Percentiles rank a stretch among this genome's conserved stretches.
These are phyloP conservation scores for Scaptodrosophila latifasciaeformis DNA, from an alignment of 2,888 invertebrate species.

Conservation along the genomic window DNA sequence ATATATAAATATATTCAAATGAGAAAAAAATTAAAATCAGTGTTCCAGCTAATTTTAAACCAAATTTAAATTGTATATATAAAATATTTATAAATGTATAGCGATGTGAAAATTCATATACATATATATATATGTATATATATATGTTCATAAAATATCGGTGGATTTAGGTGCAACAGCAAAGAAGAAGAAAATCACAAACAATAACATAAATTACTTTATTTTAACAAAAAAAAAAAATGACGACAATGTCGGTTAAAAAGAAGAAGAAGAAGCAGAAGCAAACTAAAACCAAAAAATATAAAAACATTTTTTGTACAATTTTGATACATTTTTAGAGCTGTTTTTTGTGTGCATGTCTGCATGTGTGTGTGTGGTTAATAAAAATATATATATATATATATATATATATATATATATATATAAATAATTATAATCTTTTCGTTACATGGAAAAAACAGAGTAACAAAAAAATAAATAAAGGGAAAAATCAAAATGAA, in stretches of 20 bases:
- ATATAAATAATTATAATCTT: too few relatives aligned
- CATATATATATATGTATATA: conserved; percentile 11
- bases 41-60: conserved; percentile 7
- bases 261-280: conserved; percentile 16
- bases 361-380: too few relatives aligned
- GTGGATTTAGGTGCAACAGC: too few relatives aligned
- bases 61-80: conserved; percentile 24
- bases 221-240: conserved; percentile 41
- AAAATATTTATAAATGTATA: not conserved
- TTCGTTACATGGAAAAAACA: conserved; percentile 9
- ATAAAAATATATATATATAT: too few relatives aligned
- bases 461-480: conserved; percentile 27
- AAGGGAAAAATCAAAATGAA: too few relatives aligned
- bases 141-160: conserved; percentile 21
- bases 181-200: conserved; percentile 29
- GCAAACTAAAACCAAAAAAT: conserved; percentile 9
- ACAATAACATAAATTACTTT: conserved; percentile 64
- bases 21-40: conserved; percentile 10
- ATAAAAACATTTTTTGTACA: conserved; percentile 46
- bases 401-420: too few relatives aligned
- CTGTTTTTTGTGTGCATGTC: conserved; percentile 51
- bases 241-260: not conserved
- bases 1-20: not conserved
- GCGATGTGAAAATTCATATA: conserved; percentile 20
- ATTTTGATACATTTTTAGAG: conserved; percentile 66